Conservation (phyloP, 92 coral and sea anemone species). For the Phenganax subtilis region DNA sequence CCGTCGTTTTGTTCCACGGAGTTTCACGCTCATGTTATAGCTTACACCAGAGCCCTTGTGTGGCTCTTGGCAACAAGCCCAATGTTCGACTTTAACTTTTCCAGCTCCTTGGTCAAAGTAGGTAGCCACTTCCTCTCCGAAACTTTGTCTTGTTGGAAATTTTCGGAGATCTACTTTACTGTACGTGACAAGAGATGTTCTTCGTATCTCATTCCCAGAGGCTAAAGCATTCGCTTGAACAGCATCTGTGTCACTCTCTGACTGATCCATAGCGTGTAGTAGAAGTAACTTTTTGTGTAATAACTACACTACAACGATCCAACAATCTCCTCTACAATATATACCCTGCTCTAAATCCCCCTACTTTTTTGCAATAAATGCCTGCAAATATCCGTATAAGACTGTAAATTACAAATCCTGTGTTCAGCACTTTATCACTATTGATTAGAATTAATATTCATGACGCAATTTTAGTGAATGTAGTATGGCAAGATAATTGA, state of each 20-base stretch:
- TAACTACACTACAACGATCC: too few species aligned
- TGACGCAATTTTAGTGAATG: too few species aligned
- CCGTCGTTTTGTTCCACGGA: slow-evolving; percentile 9
- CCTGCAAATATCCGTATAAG: too few species aligned
- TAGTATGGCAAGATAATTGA: too few species aligned
- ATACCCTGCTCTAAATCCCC: too few species aligned
- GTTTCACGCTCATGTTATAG: neutral
- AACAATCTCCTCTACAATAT: too few species aligned
- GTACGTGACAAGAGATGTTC: slow-evolving; percentile 41
- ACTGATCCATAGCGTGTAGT: neutral
- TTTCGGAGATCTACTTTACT: too few species aligned
- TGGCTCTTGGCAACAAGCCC: slow-evolving; percentile 2
- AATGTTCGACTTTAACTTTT: neutral
- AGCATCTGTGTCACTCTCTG: neutral
- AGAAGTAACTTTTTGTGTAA: neutral
- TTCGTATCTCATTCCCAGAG: neutral
- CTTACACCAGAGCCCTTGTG: neutral
- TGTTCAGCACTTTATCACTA: too few species aligned
- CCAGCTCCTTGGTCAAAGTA: neutral
- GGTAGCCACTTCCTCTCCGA: slow-evolving; percentile 31
- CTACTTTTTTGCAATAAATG: too few species aligned
- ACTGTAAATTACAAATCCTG: too few species aligned
- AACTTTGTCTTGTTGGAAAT: slow-evolving; percentile 36
- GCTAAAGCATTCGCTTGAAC: neutral
- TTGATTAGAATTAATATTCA: too few species aligned